Conservation (phyloP, 2,113 vertebrate species). For the Plecotus auritus region DNA sequence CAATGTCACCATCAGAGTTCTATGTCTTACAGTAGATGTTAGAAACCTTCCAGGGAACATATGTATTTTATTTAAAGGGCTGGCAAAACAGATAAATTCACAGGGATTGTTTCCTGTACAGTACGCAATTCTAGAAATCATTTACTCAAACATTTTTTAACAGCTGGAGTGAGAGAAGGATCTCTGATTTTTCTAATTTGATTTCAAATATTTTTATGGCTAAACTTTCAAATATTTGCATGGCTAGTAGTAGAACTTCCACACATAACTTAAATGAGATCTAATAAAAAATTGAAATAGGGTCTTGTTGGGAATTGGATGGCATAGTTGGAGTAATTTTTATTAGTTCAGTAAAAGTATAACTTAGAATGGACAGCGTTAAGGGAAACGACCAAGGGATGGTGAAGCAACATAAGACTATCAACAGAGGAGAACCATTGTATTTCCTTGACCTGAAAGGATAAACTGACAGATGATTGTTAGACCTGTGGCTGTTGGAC, state of each 20-base stretch:
- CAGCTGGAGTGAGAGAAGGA: not conserved
- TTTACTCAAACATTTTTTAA: not conserved
- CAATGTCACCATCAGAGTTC: not conserved
- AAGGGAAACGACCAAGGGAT: not conserved
- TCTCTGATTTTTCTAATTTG: not conserved
- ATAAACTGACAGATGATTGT: not conserved
- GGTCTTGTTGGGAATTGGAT: not conserved
- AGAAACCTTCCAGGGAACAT: not conserved
- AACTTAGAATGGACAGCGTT: not conserved
- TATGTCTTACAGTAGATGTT: not conserved
- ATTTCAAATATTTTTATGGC: not conserved
- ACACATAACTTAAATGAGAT: not conserved
- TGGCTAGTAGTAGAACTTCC: not conserved
- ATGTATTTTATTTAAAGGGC: constrained; percentile 3
- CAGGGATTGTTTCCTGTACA: not conserved
- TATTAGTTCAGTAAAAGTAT: not conserved
- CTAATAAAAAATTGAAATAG: not conserved
- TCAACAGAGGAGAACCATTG: not conserved
- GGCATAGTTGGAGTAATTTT: not conserved
- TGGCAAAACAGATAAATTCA: not conserved
- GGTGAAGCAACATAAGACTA: not conserved
- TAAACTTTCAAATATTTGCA: constrained; percentile 11
- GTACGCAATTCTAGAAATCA: not conserved
- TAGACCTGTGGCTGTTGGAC: not conserved
- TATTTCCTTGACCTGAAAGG: not conserved